Evolutionary conservation across 2,797 vertebrate species (phyloP).

Genomic region (Phataginus tetradactyla): DNA sequence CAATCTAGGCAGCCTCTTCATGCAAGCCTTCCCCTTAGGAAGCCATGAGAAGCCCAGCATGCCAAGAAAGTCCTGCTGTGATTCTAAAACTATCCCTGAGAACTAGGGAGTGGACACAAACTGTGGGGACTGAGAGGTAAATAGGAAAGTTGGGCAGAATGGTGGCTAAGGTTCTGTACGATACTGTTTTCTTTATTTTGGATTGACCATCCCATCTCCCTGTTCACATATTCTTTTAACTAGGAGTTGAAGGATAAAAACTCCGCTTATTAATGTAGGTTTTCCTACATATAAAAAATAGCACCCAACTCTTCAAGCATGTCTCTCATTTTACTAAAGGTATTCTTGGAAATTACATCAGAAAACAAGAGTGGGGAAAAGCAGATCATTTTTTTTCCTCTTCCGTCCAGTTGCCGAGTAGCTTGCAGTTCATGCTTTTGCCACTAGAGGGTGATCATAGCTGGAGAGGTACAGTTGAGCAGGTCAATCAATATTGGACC

Average conservation of each 20-base stretch:
- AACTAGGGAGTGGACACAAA: background rate
- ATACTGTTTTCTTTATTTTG: background rate
- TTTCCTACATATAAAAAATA: background rate
- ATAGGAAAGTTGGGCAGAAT: background rate
- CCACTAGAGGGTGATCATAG: conserved; percentile 55
- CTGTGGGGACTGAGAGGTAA: background rate
- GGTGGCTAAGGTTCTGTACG: background rate
- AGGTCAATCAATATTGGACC: background rate
- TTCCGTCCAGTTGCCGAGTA: background rate
- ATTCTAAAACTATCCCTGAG: background rate
- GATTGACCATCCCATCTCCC: background rate
- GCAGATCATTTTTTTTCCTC: background rate
- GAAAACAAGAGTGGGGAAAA: background rate
- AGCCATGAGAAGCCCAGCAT: background rate
- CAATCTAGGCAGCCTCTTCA: background rate
- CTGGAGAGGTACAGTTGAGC: background rate
- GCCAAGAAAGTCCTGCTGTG: background rate
- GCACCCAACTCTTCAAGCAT: background rate
- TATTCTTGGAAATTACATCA: conserved; percentile 26
- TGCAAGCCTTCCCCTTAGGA: background rate
- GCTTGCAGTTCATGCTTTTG: conserved; percentile 17
- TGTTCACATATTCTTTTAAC: background rate
- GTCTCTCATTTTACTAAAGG: background rate
- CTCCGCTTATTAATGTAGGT: background rate
- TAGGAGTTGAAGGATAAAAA: background rate